Evolutionary conservation across 2,113 vertebrate genomes (phyloP), one percentile per base, ranked within the genome.

Genomic region (Mesoclemmys tuberculata): DNA sequence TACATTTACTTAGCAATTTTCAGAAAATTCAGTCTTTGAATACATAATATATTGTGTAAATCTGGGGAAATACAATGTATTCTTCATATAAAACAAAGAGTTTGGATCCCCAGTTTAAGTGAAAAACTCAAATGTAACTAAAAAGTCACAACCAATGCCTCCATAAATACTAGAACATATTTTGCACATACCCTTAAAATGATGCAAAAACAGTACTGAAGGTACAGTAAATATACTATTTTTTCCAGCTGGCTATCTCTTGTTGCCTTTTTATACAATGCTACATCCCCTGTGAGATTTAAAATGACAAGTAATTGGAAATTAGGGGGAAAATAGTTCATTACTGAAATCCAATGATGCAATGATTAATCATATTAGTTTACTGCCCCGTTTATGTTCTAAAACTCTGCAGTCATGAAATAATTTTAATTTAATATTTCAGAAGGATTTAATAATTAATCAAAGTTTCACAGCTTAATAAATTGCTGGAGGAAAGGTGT

Each of bases 291-390:
- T 90, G 3, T 41, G 96, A 97, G 87, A 97, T 90, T 96, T 91
- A 90, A 97, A 95, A 93, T 96, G 83, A 94, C 91, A 94, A 96
- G 84, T 95, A 95, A 97, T 93, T 97, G 87, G 86, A 93, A 97
- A 97, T 96, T 95, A 96, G 91, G 78, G 94, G 94, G 75, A 89
- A 91, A 97, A 97, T 96, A 97, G 89, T 95, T 90, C 52, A 95
- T 84, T 97, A 96, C 95, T 94, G 95, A 82, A 80, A 84, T 90
- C 97, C 90, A 97, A 95, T 97, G 95, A 97, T 90, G 98, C 90
- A 97, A 95, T 97, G 95, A 97, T 96, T 97, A 97, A 97, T 97
- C 96, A 95, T 95, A 97, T 97, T 97, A 94, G 92, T 93, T 95
- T 93, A 93, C 82, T 97, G 90, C 80, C 93, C 92, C 92, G 46